phyloP scores from a whole-genome alignment of 1,140 invertebrate genomes.

The Trypoxylus dichotomus region DNA sequence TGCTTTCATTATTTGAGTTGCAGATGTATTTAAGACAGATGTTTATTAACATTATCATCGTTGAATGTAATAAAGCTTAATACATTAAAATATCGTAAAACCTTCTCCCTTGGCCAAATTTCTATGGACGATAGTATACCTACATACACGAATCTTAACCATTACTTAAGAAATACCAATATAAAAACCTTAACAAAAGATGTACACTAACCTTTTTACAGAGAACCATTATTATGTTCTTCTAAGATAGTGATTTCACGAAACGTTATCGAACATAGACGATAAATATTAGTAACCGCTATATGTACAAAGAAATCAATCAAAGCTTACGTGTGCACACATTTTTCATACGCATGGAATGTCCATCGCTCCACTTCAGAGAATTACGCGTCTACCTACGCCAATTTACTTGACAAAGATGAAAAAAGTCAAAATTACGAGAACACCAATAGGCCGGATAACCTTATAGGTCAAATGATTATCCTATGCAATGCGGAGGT shows the following conservation, averaged over 20 bases:
- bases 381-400: background rate
- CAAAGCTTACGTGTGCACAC: too few relatives aligned
- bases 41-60: background rate
- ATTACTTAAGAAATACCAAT: too few relatives aligned
- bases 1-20: background rate
- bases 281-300: too few relatives aligned
- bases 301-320: too few relatives aligned
- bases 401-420: background rate
- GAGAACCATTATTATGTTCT: too few relatives aligned
- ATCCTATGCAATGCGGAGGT: background rate
- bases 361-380: background rate
- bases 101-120: background rate
- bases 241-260: too few relatives aligned
- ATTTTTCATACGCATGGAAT: too few relatives aligned
- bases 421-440: background rate
- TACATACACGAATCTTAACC: too few relatives aligned
- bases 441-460: background rate
- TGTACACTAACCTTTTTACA: too few relatives aligned
- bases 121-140: background rate
- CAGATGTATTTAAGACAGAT: background rate
- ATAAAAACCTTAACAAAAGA: too few relatives aligned
- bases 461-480: conserved; percentile 15
- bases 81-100: background rate
- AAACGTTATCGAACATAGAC: too few relatives aligned
- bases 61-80: background rate